Evolutionary conservation across 2,113 vertebrate species (phyloP).

Genomic region (Ceuthmochares aereus): DNA sequence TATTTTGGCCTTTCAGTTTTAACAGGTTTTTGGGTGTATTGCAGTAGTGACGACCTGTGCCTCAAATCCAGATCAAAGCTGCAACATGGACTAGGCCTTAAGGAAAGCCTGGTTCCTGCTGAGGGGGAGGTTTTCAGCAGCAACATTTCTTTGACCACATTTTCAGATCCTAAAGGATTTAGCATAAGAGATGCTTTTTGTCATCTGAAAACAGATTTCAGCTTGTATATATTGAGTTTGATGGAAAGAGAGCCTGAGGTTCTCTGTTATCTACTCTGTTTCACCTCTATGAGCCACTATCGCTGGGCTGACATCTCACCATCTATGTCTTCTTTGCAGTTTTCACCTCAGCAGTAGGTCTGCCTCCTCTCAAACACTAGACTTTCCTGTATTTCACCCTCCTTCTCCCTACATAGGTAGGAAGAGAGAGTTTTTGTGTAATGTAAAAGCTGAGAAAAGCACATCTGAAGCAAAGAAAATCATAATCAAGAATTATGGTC

Average conservation of each 20-base stretch:
- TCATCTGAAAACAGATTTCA: background rate
- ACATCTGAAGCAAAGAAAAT: background rate
- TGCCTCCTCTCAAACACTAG: background rate
- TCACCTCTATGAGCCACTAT: background rate
- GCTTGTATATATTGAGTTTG: accelerated
- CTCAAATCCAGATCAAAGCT: background rate
- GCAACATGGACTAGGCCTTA: background rate
- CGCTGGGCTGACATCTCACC: background rate
- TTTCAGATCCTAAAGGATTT: background rate
- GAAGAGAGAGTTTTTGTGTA: background rate
- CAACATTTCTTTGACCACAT: background rate
- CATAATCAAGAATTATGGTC: background rate
- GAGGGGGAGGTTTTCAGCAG: background rate
- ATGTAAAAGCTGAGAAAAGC: background rate
- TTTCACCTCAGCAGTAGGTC: background rate
- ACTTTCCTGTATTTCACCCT: background rate
- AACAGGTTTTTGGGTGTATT: background rate
- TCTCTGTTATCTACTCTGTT: background rate
- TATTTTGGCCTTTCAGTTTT: background rate
- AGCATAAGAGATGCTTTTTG: background rate
- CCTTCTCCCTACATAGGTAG: background rate
- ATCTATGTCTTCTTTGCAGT: background rate
- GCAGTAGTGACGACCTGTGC: background rate
- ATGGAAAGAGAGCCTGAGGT: background rate
- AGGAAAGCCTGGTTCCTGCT: background rate